Evolutionary conservation across 2,113 vertebrate species (phyloP).

Genomic region (Sinocyclocheilus anophthalmus): DNA sequence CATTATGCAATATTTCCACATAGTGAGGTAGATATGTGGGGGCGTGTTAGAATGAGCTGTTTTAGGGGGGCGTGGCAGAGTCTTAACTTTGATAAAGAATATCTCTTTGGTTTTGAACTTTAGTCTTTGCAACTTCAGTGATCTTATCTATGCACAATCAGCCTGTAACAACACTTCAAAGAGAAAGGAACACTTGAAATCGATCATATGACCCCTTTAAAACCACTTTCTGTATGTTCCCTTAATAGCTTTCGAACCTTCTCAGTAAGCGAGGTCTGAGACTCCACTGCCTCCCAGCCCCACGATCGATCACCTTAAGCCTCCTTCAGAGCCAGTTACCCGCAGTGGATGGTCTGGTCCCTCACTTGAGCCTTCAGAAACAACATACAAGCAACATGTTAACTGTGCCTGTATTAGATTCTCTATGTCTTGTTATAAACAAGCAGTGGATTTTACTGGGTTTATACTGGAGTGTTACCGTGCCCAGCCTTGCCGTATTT

Average conservation of each 20-base stretch:
- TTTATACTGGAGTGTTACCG: constrained; percentile 70
- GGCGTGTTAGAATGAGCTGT: too few species aligned
- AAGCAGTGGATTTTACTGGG: background rate
- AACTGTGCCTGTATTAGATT: background rate
- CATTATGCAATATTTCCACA: too few species aligned
- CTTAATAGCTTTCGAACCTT: constrained; percentile 79
- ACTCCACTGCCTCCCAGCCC: too few species aligned
- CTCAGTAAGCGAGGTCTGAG: constrained; percentile 97
- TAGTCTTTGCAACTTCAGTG: too few species aligned
- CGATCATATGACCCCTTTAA: too few species aligned
- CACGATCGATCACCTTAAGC: constrained; percentile 92
- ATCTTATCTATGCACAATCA: too few species aligned
- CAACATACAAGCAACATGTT: background rate
- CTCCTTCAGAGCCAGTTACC: constrained; percentile 93
- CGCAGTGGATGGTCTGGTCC: constrained; percentile 96
- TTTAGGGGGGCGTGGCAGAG: too few species aligned
- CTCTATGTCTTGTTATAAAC: background rate
- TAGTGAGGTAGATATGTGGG: too few species aligned
- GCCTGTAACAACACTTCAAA: too few species aligned
- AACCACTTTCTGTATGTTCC: background rate
- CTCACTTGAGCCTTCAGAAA: constrained; percentile 88
- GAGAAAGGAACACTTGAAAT: too few species aligned
- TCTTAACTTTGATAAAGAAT: too few species aligned
- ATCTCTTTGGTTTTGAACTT: too few species aligned
- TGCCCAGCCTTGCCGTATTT: constrained; percentile 96